These are phyloP conservation scores for Helicoverpa assulta DNA, from an alignment of 2,888 invertebrate species.

Conservation along the genomic window DNA sequence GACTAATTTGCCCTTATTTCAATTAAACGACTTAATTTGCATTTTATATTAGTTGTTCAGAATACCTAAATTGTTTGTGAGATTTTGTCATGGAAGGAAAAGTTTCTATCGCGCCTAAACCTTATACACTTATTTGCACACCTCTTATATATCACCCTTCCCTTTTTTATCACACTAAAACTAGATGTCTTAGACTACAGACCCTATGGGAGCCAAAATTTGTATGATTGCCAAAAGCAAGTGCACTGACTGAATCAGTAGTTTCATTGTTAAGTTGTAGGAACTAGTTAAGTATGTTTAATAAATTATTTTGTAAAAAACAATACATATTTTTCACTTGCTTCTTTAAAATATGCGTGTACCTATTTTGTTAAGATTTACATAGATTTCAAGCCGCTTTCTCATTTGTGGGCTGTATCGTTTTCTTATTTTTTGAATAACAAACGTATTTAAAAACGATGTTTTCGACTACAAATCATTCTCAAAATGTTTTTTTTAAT, in stretches of 20 bases:
- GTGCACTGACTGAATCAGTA: conserved; percentile 66
- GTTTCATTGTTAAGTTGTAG: conserved; percentile 67
- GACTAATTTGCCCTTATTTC: background rate
- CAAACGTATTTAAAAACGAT: background rate
- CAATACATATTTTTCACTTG: conserved; percentile 51
- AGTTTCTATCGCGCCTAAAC: conserved; percentile 12
- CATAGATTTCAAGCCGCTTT: conserved; percentile 18
- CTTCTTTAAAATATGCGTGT: conserved; percentile 19
- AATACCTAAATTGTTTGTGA: background rate
- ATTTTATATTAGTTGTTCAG: background rate
- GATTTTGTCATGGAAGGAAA: conserved; percentile 17
- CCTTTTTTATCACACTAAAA: conserved; percentile 72
- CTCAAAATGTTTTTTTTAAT: too few species aligned
- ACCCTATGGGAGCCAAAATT: conserved; percentile 52
- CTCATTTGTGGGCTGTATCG: background rate
- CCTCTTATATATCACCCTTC: conserved; percentile 44
- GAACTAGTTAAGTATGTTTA: conserved; percentile 75
- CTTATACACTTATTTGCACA: conserved; percentile 53
- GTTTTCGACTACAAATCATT: too few species aligned
- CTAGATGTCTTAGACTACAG: conserved; percentile 44
- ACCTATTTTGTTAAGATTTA: background rate
- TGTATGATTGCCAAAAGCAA: conserved; percentile 52
- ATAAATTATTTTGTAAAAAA: conserved; percentile 77
- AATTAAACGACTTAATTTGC: background rate
- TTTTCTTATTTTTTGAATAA: background rate